These are phyloP conservation scores for Apodemus agrarius DNA, from an alignment of 2,797 vertebrate species.

Conservation along the genomic window DNA sequence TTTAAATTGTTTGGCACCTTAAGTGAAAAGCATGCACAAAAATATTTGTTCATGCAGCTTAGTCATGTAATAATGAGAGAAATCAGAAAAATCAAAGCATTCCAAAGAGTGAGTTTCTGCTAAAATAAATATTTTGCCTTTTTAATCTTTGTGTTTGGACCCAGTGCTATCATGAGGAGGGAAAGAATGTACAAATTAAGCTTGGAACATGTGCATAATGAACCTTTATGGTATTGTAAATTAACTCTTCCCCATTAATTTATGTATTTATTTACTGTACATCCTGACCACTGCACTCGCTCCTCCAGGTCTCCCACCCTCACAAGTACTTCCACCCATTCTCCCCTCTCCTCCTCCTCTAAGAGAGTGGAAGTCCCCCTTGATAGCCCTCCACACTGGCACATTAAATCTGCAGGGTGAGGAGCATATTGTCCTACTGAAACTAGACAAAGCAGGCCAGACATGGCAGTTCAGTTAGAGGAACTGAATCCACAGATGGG, in stretches of 20 bases:
- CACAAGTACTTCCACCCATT: too few relatives aligned
- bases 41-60: neutral
- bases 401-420: too few relatives aligned
- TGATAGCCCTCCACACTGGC: too few relatives aligned
- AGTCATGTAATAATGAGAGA: neutral
- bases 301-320: too few relatives aligned
- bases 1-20: neutral
- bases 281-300: too few relatives aligned
- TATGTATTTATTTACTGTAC: too few relatives aligned
- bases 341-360: too few relatives aligned
- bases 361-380: too few relatives aligned
- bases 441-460: too few relatives aligned
- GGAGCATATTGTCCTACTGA: too few relatives aligned
- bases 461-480: too few relatives aligned
- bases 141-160: neutral
- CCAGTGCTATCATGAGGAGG: neutral
- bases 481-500: too few relatives aligned
- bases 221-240: neutral
- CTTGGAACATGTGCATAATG: neutral
- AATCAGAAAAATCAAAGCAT: slow-evolving; percentile 3
- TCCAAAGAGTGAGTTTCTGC: neutral
- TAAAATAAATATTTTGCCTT: neutral
- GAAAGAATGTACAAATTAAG: neutral
- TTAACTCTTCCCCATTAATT: neutral
- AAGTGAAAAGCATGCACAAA: neutral